These are phyloP conservation scores for Macroramphosus scolopax DNA, from an alignment of 2,797 vertebrate genomes.

Conservation along the genomic window DNA sequence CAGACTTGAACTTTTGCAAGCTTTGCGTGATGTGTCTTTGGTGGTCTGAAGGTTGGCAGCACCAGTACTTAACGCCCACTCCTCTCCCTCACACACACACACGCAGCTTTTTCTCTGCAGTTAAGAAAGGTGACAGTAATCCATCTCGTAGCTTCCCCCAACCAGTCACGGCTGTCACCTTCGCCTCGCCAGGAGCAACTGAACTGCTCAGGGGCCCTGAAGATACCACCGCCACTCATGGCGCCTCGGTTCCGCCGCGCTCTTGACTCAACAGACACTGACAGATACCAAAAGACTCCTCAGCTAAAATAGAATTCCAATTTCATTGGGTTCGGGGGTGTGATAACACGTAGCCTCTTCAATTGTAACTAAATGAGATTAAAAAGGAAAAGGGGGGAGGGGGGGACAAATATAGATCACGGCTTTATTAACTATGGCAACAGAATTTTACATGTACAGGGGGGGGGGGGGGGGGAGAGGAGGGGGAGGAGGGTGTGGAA, in stretches of 20 bases:
- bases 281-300: conserved; percentile 55
- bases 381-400: conserved; percentile 38
- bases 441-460: conserved; percentile 49
- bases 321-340: conserved; percentile 49
- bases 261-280: conserved; percentile 48
- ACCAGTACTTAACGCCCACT: conserved; percentile 54
- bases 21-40: conserved; percentile 8
- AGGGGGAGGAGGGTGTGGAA: neutral
- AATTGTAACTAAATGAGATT: conserved; percentile 62
- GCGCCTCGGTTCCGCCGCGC: conserved; percentile 30
- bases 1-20: no score
- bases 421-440: conserved; percentile 67
- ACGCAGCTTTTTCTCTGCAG: conserved; percentile 19
- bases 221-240: conserved; percentile 45
- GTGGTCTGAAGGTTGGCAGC: conserved; percentile 57
- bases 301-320: conserved; percentile 64
- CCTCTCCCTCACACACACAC: conserved; percentile 17
- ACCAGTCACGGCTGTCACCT: conserved; percentile 65
- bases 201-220: conserved; percentile 48
- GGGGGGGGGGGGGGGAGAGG: conserved; percentile 24
- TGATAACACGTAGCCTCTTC: conserved; percentile 59
- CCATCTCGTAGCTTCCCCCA: conserved; percentile 52
- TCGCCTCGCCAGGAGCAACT: conserved; percentile 40
- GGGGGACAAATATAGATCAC: conserved; percentile 54
- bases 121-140: conserved; percentile 63